phyloP scores from a whole-genome alignment of 2,888 invertebrate species.

The Netelia fuscicornis region DNA sequence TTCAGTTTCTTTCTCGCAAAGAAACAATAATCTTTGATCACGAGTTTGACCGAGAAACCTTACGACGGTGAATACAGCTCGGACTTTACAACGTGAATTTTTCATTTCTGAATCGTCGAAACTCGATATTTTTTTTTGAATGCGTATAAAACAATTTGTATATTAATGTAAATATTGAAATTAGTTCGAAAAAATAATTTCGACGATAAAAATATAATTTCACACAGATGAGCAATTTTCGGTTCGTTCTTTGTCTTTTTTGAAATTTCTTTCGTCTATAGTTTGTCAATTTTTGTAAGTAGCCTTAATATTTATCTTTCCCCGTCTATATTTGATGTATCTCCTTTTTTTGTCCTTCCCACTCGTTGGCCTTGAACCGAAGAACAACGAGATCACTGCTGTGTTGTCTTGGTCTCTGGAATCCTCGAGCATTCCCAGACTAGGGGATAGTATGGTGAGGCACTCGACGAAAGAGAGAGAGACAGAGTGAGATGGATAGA shows the following conservation, averaged over 20 bases:
- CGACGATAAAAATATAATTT: too few species aligned
- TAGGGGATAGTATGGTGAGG: conserved; percentile 67
- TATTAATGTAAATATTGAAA: too few species aligned
- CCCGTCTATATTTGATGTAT: background rate
- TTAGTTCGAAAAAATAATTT: too few species aligned
- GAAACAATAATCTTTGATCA: conserved; percentile 21
- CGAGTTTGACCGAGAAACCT: background rate
- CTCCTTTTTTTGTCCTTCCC: conserved; percentile 5
- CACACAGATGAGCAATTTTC: too few species aligned
- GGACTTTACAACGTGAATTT: too few species aligned
- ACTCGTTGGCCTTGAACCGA: conserved; percentile 34
- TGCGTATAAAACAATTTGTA: too few species aligned
- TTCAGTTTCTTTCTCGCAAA: background rate
- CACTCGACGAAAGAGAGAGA: conserved; percentile 53
- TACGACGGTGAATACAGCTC: background rate
- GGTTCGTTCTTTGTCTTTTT: too few species aligned
- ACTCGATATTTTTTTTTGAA: too few species aligned
- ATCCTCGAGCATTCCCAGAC: conserved; percentile 80
- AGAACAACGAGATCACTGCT: conserved; percentile 55
- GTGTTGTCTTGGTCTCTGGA: conserved; percentile 68
- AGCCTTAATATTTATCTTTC: background rate
- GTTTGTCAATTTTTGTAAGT: too few species aligned
- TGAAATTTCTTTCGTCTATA: background rate
- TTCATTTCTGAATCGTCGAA: too few species aligned
- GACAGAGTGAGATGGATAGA: conserved; percentile 55